These are phyloP conservation scores for Philopedon plagiatum DNA, from an alignment of 2,888 invertebrate species.

Conservation along the genomic window DNA sequence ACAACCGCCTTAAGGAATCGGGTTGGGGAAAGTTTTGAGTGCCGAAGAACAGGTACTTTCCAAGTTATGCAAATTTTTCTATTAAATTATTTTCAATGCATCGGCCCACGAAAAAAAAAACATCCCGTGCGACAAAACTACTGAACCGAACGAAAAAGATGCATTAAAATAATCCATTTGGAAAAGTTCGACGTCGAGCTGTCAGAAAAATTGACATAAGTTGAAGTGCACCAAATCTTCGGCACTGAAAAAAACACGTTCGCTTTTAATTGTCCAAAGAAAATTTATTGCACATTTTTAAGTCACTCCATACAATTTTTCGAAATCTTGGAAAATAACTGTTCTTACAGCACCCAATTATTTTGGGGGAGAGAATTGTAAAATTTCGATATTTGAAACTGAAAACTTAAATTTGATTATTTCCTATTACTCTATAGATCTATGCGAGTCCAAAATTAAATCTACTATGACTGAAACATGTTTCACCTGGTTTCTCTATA, in stretches of 20 bases:
- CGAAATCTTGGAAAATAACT: constrained; percentile 69
- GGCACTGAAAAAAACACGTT: constrained; percentile 66
- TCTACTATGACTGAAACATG: neutral
- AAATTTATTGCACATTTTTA: constrained; percentile 67
- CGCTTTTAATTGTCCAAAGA: constrained; percentile 56
- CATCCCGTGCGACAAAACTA: neutral
- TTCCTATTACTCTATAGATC: constrained; percentile 1
- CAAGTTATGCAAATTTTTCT: constrained; percentile 71
- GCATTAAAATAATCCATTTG: constrained; percentile 59
- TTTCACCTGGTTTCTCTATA: no score
- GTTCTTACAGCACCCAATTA: constrained; percentile 65
- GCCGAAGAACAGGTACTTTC: constrained; percentile 89
- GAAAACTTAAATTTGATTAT: neutral
- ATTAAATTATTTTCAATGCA: constrained; percentile 63
- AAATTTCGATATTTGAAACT: neutral
- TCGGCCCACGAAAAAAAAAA: constrained; percentile 53
- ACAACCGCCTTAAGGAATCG: neutral
- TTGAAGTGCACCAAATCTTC: constrained; percentile 69
- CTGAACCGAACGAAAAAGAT: constrained; percentile 45
- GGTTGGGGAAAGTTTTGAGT: constrained; percentile 65
- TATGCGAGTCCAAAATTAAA: neutral
- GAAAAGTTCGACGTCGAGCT: constrained; percentile 50
- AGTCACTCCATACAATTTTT: constrained; percentile 26
- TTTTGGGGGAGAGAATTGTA: neutral
- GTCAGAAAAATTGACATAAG: constrained; percentile 68